Percentiles rank a stretch among this genome's conserved stretches.
phyloP scores from a whole-genome alignment of 2,113 vertebrate species.

The Verasper variegatus region DNA sequence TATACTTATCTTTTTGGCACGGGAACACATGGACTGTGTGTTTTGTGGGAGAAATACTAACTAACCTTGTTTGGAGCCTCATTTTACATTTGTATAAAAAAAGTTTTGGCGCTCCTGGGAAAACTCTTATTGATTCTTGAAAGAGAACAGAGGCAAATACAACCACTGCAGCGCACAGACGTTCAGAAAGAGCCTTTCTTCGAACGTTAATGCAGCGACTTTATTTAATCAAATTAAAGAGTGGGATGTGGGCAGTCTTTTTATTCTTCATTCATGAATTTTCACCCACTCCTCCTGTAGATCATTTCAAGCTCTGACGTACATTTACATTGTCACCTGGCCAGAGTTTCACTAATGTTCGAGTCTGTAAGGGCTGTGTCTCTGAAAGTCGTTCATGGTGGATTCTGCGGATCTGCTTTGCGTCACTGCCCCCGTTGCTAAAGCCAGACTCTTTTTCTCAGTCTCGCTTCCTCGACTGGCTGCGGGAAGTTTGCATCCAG shows the following conservation, averaged over 20 bases:
- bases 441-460: background rate
- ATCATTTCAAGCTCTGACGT: background rate
- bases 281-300: background rate
- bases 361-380: background rate
- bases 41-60: constrained; percentile 5
- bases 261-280: background rate
- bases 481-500: background rate
- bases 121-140: background rate
- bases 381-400: background rate
- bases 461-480: too few species aligned
- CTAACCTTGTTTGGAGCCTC: background rate
- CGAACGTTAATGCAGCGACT: background rate
- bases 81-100: background rate
- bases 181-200: background rate
- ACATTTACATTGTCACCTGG: background rate
- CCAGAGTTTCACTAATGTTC: background rate
- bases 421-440: background rate
- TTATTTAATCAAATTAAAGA: background rate
- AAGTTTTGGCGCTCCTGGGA: background rate
- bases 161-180: background rate
- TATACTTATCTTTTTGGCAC: constrained; percentile 54
- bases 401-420: background rate
- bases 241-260: background rate
- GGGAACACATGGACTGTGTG: constrained; percentile 13
- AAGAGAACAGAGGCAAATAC: background rate